Evolutionary conservation across 2,888 invertebrate species (phyloP).

Genomic region (Synanthedon vespiformis): DNA sequence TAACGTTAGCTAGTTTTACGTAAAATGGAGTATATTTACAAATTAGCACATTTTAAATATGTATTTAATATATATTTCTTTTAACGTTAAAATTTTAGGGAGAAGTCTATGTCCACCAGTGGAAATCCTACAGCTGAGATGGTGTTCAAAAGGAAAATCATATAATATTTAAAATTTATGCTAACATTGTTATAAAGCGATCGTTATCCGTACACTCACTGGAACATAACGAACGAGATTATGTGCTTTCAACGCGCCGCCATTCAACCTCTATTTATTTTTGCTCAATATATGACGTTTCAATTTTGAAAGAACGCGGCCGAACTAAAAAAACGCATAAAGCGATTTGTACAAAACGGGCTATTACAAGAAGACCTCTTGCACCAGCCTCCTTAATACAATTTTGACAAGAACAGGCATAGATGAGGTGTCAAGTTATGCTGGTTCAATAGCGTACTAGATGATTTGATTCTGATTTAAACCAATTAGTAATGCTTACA

Average conservation of each 20-base stretch:
- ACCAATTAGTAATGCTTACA: conserved; percentile 68
- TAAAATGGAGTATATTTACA: no score
- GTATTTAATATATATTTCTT: no score
- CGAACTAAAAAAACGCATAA: conserved; percentile 22
- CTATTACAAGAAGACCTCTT: conserved; percentile 19
- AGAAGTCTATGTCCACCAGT: no score
- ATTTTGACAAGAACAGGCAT: neutral
- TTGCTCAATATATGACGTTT: conserved; percentile 51
- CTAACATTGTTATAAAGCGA: no score
- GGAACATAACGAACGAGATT: conserved; percentile 50
- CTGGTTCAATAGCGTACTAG: conserved; percentile 30
- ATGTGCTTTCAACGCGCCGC: conserved; percentile 44
- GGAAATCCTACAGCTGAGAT: no score
- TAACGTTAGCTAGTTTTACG: no score
- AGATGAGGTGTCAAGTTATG: conserved; percentile 13
- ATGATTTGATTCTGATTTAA: conserved; percentile 60
- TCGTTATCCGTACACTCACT: conserved; percentile 29
- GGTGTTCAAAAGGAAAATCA: no score
- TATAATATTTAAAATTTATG: no score
- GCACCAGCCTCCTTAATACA: conserved; percentile 6
- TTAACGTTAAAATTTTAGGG: no score
- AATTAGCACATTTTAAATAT: no score
- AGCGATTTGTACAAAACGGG: conserved; percentile 26
- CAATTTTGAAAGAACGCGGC: conserved; percentile 43
- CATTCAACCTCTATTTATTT: conserved; percentile 33